Evolutionary conservation across 1,140 invertebrate species (phyloP).

Genomic region (Diuraphis noxia): DNA sequence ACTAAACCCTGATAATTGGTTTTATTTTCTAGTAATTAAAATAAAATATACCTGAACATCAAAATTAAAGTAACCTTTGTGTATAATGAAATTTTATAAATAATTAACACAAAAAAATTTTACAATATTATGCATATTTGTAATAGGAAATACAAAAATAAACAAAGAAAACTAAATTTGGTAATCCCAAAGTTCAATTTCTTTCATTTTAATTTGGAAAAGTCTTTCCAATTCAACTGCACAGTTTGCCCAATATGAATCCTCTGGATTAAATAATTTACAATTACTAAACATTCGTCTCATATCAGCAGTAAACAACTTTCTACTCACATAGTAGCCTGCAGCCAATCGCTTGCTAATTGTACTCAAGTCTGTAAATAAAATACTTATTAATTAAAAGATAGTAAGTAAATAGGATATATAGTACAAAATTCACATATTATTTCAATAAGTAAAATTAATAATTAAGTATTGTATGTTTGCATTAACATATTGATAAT

Average conservation of each 20-base stretch:
- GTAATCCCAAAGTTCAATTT: slow-evolving; percentile 80
- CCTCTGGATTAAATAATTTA: slow-evolving; percentile 90
- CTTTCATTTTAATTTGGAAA: slow-evolving; percentile 92
- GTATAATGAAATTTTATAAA: neutral
- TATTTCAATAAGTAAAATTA: neutral
- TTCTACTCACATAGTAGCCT: slow-evolving; percentile 83
- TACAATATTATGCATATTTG: neutral
- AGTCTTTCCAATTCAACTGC: slow-evolving; percentile 93
- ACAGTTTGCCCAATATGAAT: slow-evolving; percentile 94
- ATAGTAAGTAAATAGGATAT: neutral
- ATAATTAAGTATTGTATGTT: neutral
- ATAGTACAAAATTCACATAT: neutral
- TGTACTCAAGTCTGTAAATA: slow-evolving; percentile 78
- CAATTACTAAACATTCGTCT: slow-evolving; percentile 94
- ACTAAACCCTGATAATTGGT: neutral
- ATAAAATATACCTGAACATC: neutral
- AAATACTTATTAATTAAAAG: neutral
- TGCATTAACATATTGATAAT: neutral
- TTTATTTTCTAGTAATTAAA: neutral
- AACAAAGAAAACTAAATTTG: slow-evolving; percentile 56
- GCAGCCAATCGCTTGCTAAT: slow-evolving; percentile 78
- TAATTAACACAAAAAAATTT: neutral
- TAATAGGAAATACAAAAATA: neutral
- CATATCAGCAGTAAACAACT: slow-evolving; percentile 94
- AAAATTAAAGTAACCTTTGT: neutral